Conservation (phyloP, 2,797 vertebrate species). For the Rhinella marina region DNA sequence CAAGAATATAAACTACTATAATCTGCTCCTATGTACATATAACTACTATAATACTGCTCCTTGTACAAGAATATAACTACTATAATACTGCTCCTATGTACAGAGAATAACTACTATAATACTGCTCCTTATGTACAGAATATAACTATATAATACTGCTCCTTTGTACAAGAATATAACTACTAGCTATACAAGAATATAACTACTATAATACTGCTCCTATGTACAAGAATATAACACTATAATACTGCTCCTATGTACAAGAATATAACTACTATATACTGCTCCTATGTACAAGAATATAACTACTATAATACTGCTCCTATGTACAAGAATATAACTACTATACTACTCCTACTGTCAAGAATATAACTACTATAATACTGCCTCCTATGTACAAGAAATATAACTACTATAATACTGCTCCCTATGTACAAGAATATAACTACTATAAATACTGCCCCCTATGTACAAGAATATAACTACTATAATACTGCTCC, state of each 20-base stretch:
- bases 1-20: background rate
- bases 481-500: no score
- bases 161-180: constrained; percentile 3
- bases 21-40: background rate
- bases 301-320: no score
- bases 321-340: background rate
- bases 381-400: background rate
- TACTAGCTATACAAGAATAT: background rate
- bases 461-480: background rate
- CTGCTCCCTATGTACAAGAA: background rate
- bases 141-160: background rate
- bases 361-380: constrained; percentile 21
- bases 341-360: background rate
- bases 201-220: no score
- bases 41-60: no score
- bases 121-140: background rate
- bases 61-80: no score
- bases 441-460: constrained; percentile 15
- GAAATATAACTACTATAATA: constrained; percentile 13
- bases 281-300: background rate
- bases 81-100: no score
- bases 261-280: background rate
- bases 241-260: background rate
- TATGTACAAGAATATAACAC: no score
- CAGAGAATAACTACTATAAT: constrained; percentile 1